Base-by-base conservation (phyloP, 2,888 invertebrate species). In the Trichacis sp. region DNA sequence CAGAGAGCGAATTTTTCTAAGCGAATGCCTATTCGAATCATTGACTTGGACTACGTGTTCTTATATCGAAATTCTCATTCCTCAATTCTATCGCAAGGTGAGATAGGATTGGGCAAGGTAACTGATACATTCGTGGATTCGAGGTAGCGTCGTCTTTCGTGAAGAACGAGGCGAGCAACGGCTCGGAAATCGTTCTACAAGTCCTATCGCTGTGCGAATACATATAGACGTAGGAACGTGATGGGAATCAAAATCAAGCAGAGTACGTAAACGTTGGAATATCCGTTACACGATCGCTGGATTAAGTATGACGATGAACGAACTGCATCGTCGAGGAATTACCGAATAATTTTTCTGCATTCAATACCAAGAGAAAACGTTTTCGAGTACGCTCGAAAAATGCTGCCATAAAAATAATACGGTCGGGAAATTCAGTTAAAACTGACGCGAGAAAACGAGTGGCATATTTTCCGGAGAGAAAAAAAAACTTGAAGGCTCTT, bases 121-220 rank as follows among this genome's bases (percentile, higher is more conserved):
- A 29, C 43, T 49, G 56, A 49, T 49, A 42, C 48, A 50, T 57
- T 45, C 33, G 45, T 49, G 18, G 14, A 45, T 57, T 50, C 42
- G 24, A 45, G 57, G 19, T 20, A 57, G 50, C 49, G 42, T 50
- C 50, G 20, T 51, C 45, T 33, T 57, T 46, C 14, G 57, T 57
- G 20, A 51, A 57, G 45, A 57, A 43, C 36, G 33, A 57, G 50
- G 33, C 57, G 50, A 50, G 57, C 57, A 57, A 51, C 51, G 50
- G 57, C 45, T 57, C 29, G 50, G 57, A 51, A 51, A 57, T 50
- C 57, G 57, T 51, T 45, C 51, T 50, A 51, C 57, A 57, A 51
- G 46, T 36, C 43, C 29, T 45, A 57, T 57, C 57, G 42, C 38
- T 51, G 36, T 15, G 38, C 46, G 30, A 46, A 47, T 58, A 58